Evolutionary conservation across 2,888 invertebrate genomes (phyloP), one percentile per base, ranked within the genome.

Genomic region (Amblyjoppa proteus): DNA sequence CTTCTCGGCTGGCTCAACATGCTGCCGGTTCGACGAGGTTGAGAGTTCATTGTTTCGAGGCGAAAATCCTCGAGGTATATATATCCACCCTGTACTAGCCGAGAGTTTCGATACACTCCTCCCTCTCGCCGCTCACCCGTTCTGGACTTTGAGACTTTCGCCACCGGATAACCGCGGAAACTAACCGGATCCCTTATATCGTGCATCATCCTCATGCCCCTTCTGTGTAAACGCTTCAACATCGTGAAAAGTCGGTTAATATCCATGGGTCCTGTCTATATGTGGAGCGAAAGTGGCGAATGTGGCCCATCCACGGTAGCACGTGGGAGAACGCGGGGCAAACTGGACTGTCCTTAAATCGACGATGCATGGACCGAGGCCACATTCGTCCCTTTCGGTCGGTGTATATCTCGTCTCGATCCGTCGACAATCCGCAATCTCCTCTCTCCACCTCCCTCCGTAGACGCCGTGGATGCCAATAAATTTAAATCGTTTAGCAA

Each of bases 401-500:
- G 13, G 0, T 28, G 13, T 13, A 45, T 13, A 3, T 13, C 45
- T 13, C 45, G 4, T 13, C 45, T 11, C 13, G 45, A 45, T 13
- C 45, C 45, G 3, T 13, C 13, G 0, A 45, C 3, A 13, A 45
- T 13, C 45, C 11, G 11, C 45, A 11, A 45, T 45, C 45, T 13
- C 3, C 2, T 51, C 13, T 28, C 77, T 20, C 41, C 41, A 20
- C 38, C 16, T 77, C 16, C 6, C 13, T 51, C 25, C 6, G 13
- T 28, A 28, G 64, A 34, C 2, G 61, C 45, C 38, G 20, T 64
- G 51, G 68, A 81, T 70, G 53, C 77, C 74, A 70, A 81, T 84
- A 77, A 81, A 84, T 81, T 81, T 64, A 78, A 85, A 85, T 85
- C 81, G 78, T 85, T 85, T 85, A 85, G 76, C 76, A 76, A 76